These are phyloP conservation scores for Epinotia bilunana DNA, from an alignment of 2,888 invertebrate genomes.

Conservation along the genomic window DNA sequence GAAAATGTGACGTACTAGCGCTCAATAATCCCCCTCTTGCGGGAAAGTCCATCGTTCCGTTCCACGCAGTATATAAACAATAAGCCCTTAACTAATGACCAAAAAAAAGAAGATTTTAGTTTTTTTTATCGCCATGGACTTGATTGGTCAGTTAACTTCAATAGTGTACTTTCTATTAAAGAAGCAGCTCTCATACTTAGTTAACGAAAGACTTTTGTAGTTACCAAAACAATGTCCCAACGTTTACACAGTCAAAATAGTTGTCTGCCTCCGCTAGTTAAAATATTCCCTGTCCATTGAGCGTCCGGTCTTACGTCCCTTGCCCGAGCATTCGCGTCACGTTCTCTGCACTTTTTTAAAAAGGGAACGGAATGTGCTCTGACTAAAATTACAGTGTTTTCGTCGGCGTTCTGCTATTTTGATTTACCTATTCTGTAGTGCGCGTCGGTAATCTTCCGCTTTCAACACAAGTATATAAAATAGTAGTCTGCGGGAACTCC, in stretches of 20 bases:
- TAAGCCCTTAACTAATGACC: no score
- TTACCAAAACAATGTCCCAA: conserved; percentile 2
- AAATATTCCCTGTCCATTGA: conserved; percentile 71
- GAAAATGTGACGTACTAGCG: no score
- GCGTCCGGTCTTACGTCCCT: conserved; percentile 57
- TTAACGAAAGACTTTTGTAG: not conserved
- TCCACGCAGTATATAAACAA: no score
- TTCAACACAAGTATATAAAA: conserved; percentile 14
- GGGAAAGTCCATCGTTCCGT: no score
- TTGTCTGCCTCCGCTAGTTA: conserved; percentile 47
- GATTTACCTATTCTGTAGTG: conserved; percentile 70
- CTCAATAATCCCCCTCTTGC: no score
- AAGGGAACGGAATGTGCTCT: conserved; percentile 72
- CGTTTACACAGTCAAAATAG: conserved; percentile 31
- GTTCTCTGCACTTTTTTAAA: conserved; percentile 70
- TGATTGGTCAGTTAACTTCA: no score
- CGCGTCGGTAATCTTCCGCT: conserved; percentile 36
- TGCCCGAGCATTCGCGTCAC: conserved; percentile 67
- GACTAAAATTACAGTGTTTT: conserved; percentile 82
- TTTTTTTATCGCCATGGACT: no score
- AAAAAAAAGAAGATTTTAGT: no score
- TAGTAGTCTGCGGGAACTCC: not conserved
- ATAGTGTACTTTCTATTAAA: not conserved
- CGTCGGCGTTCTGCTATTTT: conserved; percentile 68
- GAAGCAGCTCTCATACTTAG: not conserved